Evolutionary conservation across 1,140 invertebrate genomes (phyloP), one percentile per base, ranked within the genome.

Genomic region (Bombus haemorrhoidalis): DNA sequence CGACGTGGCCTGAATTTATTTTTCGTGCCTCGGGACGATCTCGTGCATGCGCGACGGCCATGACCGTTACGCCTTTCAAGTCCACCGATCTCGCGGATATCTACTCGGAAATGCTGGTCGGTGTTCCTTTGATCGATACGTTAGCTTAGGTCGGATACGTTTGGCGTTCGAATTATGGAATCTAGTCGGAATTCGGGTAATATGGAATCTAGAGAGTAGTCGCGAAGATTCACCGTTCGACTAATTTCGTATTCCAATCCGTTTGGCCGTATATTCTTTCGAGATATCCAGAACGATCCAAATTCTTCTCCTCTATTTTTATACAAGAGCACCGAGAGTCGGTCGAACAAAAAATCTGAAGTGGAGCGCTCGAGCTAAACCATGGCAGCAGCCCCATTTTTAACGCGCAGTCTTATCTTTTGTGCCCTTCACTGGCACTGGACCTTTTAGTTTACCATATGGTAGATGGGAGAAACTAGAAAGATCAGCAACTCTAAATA

Each of bases 1-100:
- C 32, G 2, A 32, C 47, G 18, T 37, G n/a, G 18, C 13, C 22
- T 12, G 59, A 76, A 80, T 69, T 87, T 87, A 84, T 74, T 77
- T 47, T 66, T 43, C 43, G 72, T 62, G 12, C n/a, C 37, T 32
- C 57, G 0, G 22, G 12, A 22, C 64, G 8, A 10, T 15, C 3
- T 37, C 81, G 74, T 0, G 37, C 28, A 41, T 1, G 43, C 41
- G 25, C n/a, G n/a, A n/a, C 18, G 13, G 43, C n/a, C 47, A 22
- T 53, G 25, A 73, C n/a, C 28, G n/a, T 53, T 39, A 43, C 69
- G 37, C 37, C 34, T 39, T 64, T n/a, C 28, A 1, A 22, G 43
- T 71, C 25, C 32, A 32, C 32, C 25, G 32, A 10, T 41, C 41
- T 81, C 64, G 47, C 13, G 0, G 12, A 43, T 71, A 43, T 47